Base-by-base conservation (phyloP, 1,140 invertebrate genomes). In the Geopemphigus sp. region DNA sequence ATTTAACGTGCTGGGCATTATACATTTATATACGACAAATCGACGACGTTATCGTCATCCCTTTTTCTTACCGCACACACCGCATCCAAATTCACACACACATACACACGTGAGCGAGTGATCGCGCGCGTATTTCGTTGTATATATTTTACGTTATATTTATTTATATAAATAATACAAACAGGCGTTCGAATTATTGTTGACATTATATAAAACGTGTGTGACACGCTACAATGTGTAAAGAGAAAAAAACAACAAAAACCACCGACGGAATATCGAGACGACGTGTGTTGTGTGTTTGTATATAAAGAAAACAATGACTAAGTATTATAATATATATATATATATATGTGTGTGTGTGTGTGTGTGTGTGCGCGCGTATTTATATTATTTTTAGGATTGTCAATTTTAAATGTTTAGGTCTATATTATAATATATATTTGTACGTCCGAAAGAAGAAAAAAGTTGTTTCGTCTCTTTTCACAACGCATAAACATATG, bases 141-240 rank as follows among this genome's bases (percentile, higher is more conserved):
- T n/a, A n/a, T n/a, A n/a, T n/a, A n/a, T n/a, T n/a, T n/a, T n/a
- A n/a, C n/a, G n/a, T 61, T 15, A 29, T 32, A 32, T 19, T 26
- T 29, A 29, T 19, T 5, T 45, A 45, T 45, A 45, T 32, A 64
- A 3, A 63, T 19, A n/a, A n/a, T 39, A 39, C 14, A 39, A 19
- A 39, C 63, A 19, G 17, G 4, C 32, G 11, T 22, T 66, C 4
- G 32, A 66, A 66, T 66, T 39, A 66, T 66, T 66, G 63, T 66
- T 24, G 63, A 66, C 63, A 66, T 66, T 45, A 39, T 66, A 66
- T 32, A 66, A 66, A 66, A 22, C 26, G 59, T 61, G 59, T 61
- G 29, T 24, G 32, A 32, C 26, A 32, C 32, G 24, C 8, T 22
- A 32, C 1, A 39, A 32, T 64, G 32, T 64, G 2, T 64, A 10